These are phyloP conservation scores for Alethe castanea DNA, from an alignment of 2,113 vertebrate genomes.

Conservation along the genomic window DNA sequence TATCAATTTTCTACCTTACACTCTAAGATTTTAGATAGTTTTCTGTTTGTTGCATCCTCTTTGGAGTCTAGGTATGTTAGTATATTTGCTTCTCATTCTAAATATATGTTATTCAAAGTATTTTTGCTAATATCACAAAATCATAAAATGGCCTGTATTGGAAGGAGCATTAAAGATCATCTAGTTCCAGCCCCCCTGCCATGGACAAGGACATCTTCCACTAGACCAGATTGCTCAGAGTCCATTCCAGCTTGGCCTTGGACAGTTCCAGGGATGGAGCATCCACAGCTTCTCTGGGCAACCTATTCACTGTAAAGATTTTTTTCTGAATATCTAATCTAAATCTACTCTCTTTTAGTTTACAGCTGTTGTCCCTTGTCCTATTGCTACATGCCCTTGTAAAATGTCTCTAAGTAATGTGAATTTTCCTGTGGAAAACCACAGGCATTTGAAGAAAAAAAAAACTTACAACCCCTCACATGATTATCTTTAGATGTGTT, in stretches of 20 bases:
- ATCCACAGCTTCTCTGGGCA: background rate
- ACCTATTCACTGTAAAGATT: background rate
- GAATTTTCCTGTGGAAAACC: background rate
- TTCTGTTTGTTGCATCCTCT: background rate
- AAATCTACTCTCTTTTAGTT: background rate
- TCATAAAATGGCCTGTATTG: background rate
- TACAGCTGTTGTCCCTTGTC: background rate
- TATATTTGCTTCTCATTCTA: background rate
- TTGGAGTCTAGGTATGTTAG: background rate
- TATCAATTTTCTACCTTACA: background rate
- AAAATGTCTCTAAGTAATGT: background rate
- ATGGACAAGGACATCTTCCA: background rate
- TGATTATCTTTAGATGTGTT: background rate
- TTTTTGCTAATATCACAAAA: background rate
- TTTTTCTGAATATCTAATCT: background rate
- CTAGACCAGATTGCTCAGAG: background rate
- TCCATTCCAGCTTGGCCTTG: background rate
- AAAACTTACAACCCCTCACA: rapidly evolving
- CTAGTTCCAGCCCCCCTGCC: background rate
- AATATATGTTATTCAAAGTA: background rate
- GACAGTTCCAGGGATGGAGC: background rate
- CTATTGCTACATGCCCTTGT: background rate
- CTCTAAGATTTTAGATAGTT: background rate
- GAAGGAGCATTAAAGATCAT: background rate
- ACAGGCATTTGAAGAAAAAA: background rate